phyloP scores from a whole-genome alignment of 2,113 vertebrate species.

The Sigmodon hispidus region DNA sequence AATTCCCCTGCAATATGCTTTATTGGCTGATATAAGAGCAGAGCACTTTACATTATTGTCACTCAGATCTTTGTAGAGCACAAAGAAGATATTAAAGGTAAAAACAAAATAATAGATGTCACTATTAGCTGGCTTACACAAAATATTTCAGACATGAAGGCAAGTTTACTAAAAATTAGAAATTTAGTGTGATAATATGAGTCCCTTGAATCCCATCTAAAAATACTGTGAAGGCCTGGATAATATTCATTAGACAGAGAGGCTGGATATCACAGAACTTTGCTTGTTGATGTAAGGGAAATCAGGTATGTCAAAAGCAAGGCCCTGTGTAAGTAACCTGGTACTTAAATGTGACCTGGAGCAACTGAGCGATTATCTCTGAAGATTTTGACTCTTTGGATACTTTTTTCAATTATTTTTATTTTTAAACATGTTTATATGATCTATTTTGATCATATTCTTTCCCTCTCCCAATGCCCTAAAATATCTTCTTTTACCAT shows the following conservation, averaged over 20 bases:
- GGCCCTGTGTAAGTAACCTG: not conserved
- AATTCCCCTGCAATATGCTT: no score
- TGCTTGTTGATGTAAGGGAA: not conserved
- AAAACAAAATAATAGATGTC: not conserved
- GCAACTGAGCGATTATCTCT: not conserved
- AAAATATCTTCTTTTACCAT: not conserved
- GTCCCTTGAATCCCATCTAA: not conserved
- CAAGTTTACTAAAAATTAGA: not conserved
- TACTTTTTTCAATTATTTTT: no score
- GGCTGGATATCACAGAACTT: not conserved
- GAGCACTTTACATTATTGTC: not conserved
- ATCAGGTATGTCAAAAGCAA: not conserved
- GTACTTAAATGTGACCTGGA: not conserved
- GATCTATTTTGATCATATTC: no score
- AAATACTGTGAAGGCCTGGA: not conserved
- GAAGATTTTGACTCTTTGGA: no score
- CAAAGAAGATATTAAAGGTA: not conserved
- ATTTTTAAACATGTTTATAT: no score
- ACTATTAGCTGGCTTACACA: not conserved
- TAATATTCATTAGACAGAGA: not conserved
- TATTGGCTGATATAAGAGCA: not conserved
- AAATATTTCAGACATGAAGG: no score
- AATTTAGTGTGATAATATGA: not conserved
- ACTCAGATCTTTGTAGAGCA: not conserved
- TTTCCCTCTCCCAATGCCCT: no score